These are phyloP conservation scores for Oreochromis mossambicus DNA, from an alignment of 2,797 vertebrate genomes.

Conservation along the genomic window DNA sequence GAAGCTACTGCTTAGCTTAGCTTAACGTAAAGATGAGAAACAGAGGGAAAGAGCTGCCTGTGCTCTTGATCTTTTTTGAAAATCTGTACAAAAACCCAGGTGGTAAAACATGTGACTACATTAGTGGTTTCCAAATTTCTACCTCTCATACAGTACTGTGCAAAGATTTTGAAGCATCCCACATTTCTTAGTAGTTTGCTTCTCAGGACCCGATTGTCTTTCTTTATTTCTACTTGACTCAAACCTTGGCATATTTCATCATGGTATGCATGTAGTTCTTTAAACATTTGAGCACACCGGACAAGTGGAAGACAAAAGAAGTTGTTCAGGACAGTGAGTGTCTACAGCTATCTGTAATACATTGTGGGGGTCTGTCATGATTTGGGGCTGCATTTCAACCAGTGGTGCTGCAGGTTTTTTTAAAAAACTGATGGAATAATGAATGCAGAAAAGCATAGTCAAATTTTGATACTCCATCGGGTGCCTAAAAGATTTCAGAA, in stretches of 20 bases:
- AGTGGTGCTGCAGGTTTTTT: not conserved
- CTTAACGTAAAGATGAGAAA: not conserved
- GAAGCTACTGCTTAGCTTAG: not conserved
- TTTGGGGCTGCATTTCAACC: not conserved
- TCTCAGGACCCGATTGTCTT: not conserved
- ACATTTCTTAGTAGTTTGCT: not conserved
- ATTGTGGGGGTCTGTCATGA: not conserved
- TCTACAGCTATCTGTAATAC: not conserved
- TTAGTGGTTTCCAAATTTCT: not conserved
- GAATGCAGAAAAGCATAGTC: not conserved
- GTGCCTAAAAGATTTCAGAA: not conserved
- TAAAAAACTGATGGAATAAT: not conserved
- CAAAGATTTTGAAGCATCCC: not conserved
- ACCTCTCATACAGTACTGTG: not conserved
- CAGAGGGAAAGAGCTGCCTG: not conserved
- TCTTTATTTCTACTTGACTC: not conserved
- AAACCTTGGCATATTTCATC: not conserved
- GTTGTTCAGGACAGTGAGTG: not conserved
- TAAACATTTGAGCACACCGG: not conserved
- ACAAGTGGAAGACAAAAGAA: not conserved
- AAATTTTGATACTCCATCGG: not conserved
- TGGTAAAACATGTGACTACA: not conserved
- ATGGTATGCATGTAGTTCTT: not conserved
- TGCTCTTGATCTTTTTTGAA: not conserved
- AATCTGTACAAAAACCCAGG: not conserved